A percentile compares a stretch with the other conserved stretches of the same genome.
phyloP scores from a whole-genome alignment of 1,140 invertebrate species.

The Scaptomyza montana region DNA sequence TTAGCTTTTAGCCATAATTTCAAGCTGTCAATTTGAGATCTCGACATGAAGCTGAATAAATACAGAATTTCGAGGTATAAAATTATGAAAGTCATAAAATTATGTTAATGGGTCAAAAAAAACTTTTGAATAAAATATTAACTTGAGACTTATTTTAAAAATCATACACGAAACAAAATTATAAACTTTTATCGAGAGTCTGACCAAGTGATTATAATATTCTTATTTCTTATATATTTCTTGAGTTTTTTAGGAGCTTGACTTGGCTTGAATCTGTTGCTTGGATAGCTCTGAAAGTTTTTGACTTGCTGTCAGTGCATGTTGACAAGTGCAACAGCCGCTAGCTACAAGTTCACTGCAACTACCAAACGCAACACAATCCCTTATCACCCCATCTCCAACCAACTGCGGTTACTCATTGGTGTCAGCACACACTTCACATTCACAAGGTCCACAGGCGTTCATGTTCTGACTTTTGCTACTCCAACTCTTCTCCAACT shows the following conservation, averaged over 20 bases:
- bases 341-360: conserved; percentile 27
- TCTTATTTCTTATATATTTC: background rate
- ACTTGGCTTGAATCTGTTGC: background rate
- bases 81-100: background rate
- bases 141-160: too few species aligned
- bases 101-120: background rate
- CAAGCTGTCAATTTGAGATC: conserved; percentile 43
- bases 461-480: conserved; percentile 11
- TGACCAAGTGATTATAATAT: too few species aligned
- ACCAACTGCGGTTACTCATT: conserved; percentile 36
- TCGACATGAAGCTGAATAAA: background rate
- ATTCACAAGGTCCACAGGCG: conserved; percentile 17
- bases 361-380: background rate
- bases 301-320: conserved; percentile 9
- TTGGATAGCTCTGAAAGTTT: conserved; percentile 1
- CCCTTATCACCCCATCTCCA: background rate
- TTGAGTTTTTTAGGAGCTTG: background rate
- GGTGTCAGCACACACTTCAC: conserved; percentile 13
- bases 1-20: conserved; percentile 51
- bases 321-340: conserved; percentile 25
- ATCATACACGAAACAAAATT: too few species aligned
- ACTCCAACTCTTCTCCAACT: background rate
- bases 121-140: background rate
- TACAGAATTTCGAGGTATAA: background rate
- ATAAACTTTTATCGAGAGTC: too few species aligned